phyloP scores from a whole-genome alignment of 2,797 vertebrate species.

The Amblyopsis hoosieri region DNA sequence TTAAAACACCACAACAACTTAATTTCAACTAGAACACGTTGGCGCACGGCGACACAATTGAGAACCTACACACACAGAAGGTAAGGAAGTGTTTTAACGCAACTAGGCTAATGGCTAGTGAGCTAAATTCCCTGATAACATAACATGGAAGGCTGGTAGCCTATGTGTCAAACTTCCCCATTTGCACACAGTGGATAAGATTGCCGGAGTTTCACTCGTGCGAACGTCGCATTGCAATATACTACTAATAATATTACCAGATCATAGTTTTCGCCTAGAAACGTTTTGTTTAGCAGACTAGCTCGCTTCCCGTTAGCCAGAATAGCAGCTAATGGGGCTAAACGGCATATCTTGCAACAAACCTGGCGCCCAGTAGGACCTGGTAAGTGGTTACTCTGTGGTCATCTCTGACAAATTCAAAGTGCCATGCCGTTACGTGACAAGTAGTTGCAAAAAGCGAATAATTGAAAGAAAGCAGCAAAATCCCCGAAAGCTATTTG shows the following conservation, averaged over 20 bases:
- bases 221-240: too few species aligned
- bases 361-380: constrained; percentile 21
- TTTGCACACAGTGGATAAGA: too few species aligned
- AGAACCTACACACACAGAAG: constrained; percentile 10
- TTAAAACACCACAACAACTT: background rate
- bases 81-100: constrained; percentile 14
- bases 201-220: too few species aligned
- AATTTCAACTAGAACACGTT: background rate
- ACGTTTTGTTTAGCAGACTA: constrained; percentile 32
- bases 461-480: background rate
- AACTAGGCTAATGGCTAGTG: background rate
- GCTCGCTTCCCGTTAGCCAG: constrained; percentile 22
- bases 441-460: fast-evolving
- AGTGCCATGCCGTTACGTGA: background rate
- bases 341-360: constrained; percentile 2
- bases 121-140: too few species aligned
- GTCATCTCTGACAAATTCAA: background rate
- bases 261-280: background rate
- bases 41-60: background rate
- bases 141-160: too few species aligned
- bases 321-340: constrained; percentile 15
- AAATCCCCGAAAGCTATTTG: constrained; percentile 16
- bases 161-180: too few species aligned
- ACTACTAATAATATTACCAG: too few species aligned
- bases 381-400: constrained; percentile 50